Conservation (phyloP, 2,888 invertebrate genomes). For the Hylaea fasciaria region DNA sequence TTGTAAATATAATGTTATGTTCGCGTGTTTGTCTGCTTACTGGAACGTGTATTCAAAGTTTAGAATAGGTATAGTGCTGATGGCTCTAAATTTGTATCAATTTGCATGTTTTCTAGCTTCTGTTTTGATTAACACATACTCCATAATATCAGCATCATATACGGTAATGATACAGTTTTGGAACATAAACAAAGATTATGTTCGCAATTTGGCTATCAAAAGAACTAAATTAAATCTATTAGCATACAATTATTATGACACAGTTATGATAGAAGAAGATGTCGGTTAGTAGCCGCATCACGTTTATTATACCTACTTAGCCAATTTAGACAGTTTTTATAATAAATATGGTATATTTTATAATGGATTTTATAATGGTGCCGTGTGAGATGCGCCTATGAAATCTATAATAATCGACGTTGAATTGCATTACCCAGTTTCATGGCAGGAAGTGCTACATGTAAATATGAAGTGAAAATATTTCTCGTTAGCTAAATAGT, state of each 20-base stretch:
- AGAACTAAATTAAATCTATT: not conserved
- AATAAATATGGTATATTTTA: no score
- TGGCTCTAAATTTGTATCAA: slow-evolving; percentile 16
- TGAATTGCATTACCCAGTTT: no score
- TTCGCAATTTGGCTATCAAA: not conserved
- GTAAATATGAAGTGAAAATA: no score
- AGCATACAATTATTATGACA: not conserved
- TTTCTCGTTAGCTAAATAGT: no score
- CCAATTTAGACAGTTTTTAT: no score
- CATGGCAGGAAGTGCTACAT: no score
- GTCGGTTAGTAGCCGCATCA: no score
- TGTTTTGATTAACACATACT: slow-evolving; percentile 19
- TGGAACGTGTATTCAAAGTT: slow-evolving; percentile 13
- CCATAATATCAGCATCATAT: slow-evolving; percentile 2
- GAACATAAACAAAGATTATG: not conserved
- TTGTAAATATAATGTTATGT: not conserved
- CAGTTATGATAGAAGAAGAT: no score
- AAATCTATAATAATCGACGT: no score
- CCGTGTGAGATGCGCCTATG: no score
- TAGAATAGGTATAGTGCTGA: slow-evolving; percentile 1
- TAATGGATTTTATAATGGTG: no score
- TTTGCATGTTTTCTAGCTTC: slow-evolving; percentile 19
- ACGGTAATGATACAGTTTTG: not conserved
- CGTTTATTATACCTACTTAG: no score
- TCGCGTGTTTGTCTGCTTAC: slow-evolving; percentile 1